Percentiles rank a stretch among this genome's conserved stretches.
Evolutionary conservation across 1,140 invertebrate species (phyloP).

Genomic region (Luehdorfia chinensis): DNA sequence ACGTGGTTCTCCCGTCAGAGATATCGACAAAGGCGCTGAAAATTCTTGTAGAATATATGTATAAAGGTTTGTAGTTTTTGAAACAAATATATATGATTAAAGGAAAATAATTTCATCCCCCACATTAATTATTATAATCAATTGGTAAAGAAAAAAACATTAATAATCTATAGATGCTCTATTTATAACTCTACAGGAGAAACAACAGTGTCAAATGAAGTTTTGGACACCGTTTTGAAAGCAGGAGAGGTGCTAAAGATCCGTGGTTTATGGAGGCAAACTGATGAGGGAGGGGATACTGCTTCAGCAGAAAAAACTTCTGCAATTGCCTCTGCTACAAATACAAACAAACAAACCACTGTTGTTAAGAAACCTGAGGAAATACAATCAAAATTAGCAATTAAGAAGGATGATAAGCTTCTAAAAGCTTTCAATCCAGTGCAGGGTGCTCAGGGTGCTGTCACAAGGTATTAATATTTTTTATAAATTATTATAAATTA

Average conservation of each 20-base stretch:
- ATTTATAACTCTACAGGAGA: slow-evolving; percentile 78
- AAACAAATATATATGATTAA: too few species aligned
- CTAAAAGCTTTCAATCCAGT: slow-evolving; percentile 64
- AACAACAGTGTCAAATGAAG: slow-evolving; percentile 90
- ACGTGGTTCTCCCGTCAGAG: slow-evolving; percentile 88
- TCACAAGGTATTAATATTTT: slow-evolving; percentile 38
- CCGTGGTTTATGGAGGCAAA: slow-evolving; percentile 83
- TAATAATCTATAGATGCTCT: too few species aligned
- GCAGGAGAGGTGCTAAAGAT: slow-evolving; percentile 88
- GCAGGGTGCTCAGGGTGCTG: slow-evolving; percentile 42
- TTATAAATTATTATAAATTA: slow-evolving; percentile 2
- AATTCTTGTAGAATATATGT: slow-evolving; percentile 91
- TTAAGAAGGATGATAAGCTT: slow-evolving; percentile 75
- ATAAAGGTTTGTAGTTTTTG: slow-evolving; percentile 78
- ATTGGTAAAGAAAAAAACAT: too few species aligned
- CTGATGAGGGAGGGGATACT: slow-evolving; percentile 72
- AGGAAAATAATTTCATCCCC: too few species aligned
- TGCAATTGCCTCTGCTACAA: slow-evolving; percentile 28
- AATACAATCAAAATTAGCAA: slow-evolving; percentile 50
- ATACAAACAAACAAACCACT: slow-evolving; percentile 36
- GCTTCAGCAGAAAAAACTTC: slow-evolving; percentile 49
- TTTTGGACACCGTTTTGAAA: slow-evolving; percentile 86
- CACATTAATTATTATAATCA: too few species aligned
- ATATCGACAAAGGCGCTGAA: slow-evolving; percentile 87
- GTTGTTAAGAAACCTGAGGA: slow-evolving; percentile 61